Evolutionary conservation across 35 echinoderm and acorn worm species (phyloP).

Genomic region (Ptychodera flava): DNA sequence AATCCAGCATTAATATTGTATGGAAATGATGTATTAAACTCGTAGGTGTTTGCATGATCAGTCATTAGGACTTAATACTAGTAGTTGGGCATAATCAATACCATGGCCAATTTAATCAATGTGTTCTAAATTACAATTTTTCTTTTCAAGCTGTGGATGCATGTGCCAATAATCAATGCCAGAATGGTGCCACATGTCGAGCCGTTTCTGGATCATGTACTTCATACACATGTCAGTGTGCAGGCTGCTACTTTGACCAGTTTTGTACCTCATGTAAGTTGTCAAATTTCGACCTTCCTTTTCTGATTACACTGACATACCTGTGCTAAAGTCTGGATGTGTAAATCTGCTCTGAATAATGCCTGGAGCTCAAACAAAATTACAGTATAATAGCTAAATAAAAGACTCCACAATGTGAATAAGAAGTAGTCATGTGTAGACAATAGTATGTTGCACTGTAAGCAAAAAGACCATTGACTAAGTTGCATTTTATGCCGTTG

Average conservation of each 20-base stretch:
- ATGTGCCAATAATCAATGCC: slow-evolving; percentile 46
- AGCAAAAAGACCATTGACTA: too few species aligned
- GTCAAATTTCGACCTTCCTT: not conserved
- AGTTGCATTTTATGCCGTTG: too few species aligned
- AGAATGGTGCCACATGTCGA: slow-evolving; percentile 32
- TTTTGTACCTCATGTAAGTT: slow-evolving; percentile 38
- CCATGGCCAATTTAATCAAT: too few species aligned
- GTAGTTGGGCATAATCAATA: too few species aligned
- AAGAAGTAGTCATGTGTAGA: too few species aligned
- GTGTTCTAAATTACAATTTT: too few species aligned
- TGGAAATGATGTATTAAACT: too few species aligned
- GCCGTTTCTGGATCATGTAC: slow-evolving; percentile 2
- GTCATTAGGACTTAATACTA: too few species aligned
- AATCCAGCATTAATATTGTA: too few species aligned
- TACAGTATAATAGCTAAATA: not conserved
- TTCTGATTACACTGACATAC: not conserved
- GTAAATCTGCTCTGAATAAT: not conserved
- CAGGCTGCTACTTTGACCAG: slow-evolving; percentile 5
- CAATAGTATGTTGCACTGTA: too few species aligned
- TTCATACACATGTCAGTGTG: slow-evolving; percentile 26
- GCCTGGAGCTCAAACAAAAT: not conserved
- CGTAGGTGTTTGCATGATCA: too few species aligned
- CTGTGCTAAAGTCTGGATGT: too few species aligned
- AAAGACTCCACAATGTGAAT: not conserved
- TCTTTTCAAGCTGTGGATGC: slow-evolving; percentile 57